Conservation (phyloP, 2,113 vertebrate genomes). For the Mesocricetus auratus region DNA sequence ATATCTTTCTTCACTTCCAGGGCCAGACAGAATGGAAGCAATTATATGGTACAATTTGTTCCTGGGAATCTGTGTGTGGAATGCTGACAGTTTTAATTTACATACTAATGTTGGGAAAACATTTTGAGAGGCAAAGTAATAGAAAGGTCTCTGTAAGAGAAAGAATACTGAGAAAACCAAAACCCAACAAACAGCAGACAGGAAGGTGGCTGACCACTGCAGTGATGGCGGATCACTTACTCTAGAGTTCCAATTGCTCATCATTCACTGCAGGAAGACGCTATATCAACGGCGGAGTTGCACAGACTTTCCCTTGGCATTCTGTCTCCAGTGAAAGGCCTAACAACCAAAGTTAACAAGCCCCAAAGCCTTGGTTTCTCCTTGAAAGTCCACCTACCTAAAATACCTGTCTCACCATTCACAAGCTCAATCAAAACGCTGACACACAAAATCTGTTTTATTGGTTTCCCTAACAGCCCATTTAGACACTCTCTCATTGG, state of each 20-base stretch:
- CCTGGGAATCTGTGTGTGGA: slow-evolving; percentile 39
- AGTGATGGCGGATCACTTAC: slow-evolving; percentile 70
- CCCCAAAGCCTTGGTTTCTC: neutral
- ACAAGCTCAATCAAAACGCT: neutral
- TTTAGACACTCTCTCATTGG: neutral
- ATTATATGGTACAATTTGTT: slow-evolving; percentile 61
- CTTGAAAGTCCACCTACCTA: slow-evolving; percentile 9
- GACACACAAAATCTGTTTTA: neutral
- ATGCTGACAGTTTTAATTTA: slow-evolving; percentile 78
- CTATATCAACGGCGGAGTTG: slow-evolving; percentile 61
- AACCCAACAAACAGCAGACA: neutral
- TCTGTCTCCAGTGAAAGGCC: slow-evolving; percentile 5
- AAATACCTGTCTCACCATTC: slow-evolving; percentile 9
- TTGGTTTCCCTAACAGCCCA: slow-evolving; percentile 34
- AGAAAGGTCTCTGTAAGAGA: slow-evolving; percentile 76
- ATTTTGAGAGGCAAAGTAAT: slow-evolving; percentile 49
- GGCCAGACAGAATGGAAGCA: slow-evolving; percentile 59
- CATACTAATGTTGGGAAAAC: slow-evolving; percentile 78
- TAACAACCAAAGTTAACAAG: neutral
- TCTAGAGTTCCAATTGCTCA: slow-evolving; percentile 80
- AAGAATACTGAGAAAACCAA: slow-evolving; percentile 24
- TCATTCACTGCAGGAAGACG: slow-evolving; percentile 74
- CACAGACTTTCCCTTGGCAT: slow-evolving; percentile 55
- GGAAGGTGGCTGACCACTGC: slow-evolving; percentile 54
- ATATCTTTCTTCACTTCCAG: slow-evolving; percentile 38